These are phyloP conservation scores for Gallinago solitaria DNA, from an alignment of 2,797 vertebrate species.

Conservation along the genomic window DNA sequence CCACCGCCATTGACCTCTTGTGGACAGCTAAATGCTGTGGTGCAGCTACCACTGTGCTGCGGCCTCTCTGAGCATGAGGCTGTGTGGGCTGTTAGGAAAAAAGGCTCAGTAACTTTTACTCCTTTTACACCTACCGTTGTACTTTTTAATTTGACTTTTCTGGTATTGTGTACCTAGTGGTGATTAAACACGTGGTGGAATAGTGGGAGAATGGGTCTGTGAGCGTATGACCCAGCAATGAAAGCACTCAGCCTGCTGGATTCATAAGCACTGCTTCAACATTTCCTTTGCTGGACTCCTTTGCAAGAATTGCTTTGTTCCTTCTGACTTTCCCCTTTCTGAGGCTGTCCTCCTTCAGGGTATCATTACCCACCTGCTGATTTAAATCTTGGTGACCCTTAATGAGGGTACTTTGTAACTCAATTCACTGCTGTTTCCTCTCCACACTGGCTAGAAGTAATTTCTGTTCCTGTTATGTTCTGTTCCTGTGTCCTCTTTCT, in stretches of 20 bases:
- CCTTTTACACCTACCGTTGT: background rate
- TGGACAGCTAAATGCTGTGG: background rate
- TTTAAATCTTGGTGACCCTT: background rate
- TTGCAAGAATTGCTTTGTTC: background rate
- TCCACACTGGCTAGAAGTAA: background rate
- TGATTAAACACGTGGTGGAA: background rate
- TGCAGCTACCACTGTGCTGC: background rate
- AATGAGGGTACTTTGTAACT: background rate
- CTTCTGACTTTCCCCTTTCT: background rate
- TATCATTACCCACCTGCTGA: fast-evolving
- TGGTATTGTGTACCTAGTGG: background rate
- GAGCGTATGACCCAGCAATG: background rate
- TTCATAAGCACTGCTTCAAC: fast-evolving
- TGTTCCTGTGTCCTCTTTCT: background rate
- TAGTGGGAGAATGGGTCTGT: background rate
- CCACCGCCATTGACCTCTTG: background rate
- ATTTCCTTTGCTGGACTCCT: background rate
- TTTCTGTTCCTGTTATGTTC: background rate
- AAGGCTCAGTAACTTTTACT: background rate
- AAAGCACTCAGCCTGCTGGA: background rate
- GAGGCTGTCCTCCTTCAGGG: background rate
- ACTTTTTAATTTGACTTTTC: background rate
- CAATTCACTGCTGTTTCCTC: background rate
- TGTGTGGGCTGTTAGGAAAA: background rate
- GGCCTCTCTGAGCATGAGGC: background rate